These are phyloP conservation scores for Cnemophilus loriae DNA, from an alignment of 2,113 vertebrate genomes.

Conservation along the genomic window DNA sequence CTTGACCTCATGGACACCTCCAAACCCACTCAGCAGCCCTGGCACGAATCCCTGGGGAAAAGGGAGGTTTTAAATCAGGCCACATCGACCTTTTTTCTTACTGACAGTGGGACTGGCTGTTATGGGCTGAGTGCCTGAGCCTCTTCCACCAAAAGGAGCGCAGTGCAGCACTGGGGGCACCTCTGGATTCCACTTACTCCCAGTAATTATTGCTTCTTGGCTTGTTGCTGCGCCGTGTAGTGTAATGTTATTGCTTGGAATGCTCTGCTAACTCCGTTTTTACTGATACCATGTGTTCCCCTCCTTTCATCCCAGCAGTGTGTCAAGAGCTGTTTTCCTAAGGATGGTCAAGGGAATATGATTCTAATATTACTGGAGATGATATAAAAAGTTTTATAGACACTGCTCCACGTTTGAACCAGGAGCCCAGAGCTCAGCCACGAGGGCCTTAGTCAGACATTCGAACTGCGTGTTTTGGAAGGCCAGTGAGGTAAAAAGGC, in stretches of 20 bases:
- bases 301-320: slow-evolving; percentile 44
- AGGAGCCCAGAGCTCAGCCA: background rate
- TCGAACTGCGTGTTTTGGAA: background rate
- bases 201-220: slow-evolving; percentile 45
- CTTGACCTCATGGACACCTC: background rate
- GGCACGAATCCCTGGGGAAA: background rate
- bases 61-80: background rate
- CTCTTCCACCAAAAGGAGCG: background rate
- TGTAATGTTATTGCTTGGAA: slow-evolving; percentile 52
- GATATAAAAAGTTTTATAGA: slow-evolving; percentile 51
- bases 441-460: background rate
- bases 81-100: background rate
- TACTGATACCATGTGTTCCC: slow-evolving; percentile 58
- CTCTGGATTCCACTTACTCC: slow-evolving; percentile 2
- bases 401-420: slow-evolving; percentile 23
- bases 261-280: slow-evolving; percentile 48
- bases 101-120: background rate
- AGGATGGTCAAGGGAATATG: slow-evolving; percentile 45
- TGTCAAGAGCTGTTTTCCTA: slow-evolving; percentile 34
- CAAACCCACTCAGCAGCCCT: background rate
- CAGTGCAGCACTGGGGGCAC: background rate
- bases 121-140: background rate
- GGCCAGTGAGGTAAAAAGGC: background rate
- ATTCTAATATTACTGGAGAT: slow-evolving; percentile 50
- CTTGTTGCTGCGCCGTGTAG: slow-evolving; percentile 42